Conservation (phyloP, 2,888 invertebrate species). For the Erebia aethiops region DNA sequence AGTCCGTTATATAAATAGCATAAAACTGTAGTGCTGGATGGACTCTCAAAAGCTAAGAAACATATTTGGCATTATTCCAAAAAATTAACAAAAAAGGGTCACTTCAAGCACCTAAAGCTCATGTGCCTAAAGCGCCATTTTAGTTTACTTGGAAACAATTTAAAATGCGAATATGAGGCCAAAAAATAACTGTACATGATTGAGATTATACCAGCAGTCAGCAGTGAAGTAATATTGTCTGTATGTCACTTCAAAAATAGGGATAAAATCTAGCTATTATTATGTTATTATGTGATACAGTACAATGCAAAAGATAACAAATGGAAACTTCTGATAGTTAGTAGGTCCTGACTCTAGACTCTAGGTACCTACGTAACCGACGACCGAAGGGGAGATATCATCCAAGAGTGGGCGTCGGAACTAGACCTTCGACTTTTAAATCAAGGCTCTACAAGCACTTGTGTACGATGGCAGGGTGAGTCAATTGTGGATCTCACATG, state of each 20-base stretch:
- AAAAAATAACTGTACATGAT: not conserved
- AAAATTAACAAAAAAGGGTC: conserved; percentile 31
- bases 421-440: no score
- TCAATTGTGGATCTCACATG: no score
- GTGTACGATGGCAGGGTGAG: no score
- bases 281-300: not conserved
- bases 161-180: not conserved
- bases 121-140: conserved; percentile 3
- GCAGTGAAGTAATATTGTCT: no score
- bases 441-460: no score
- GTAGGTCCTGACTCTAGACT: no score
- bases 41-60: conserved; percentile 46
- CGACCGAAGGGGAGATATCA: no score
- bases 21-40: conserved; percentile 49
- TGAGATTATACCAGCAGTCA: no score
- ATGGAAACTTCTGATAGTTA: conserved; percentile 5
- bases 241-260: no score
- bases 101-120: no score
- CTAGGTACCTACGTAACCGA: no score
- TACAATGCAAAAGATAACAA: not conserved
- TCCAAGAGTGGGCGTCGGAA: no score
- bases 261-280: not conserved
- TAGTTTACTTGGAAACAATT: conserved; percentile 11
- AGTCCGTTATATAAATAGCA: conserved; percentile 57
- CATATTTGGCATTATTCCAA: conserved; percentile 55